Evolutionary conservation across 2,797 vertebrate genomes (phyloP), one percentile per base, ranked within the genome.

Genomic region (Neoniphon sammara): DNA sequence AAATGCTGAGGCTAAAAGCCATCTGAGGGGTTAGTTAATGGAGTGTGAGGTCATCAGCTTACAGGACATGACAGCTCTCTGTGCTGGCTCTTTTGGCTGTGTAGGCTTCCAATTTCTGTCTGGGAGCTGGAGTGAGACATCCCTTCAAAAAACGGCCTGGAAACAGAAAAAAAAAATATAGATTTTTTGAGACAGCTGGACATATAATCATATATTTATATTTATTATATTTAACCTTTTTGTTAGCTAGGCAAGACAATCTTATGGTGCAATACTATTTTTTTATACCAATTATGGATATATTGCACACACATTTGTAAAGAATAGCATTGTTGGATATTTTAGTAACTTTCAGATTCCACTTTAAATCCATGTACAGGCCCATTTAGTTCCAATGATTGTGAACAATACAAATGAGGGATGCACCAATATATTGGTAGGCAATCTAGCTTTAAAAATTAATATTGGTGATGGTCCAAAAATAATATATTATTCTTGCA

Each of bases 111-210:
- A 47, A 95, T 94, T 82, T 95, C 94, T 0, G 94, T 95, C 89
- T 95, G 94, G 10, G 94, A 95, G 75, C 94, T 95, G 73, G 94
- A 95, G 84, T 95, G 94, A 72, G 94, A 95, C 92, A 95, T 94
- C 34, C 94, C 94, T 76, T 94, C 94, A 61, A 95, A 95, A 79
- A 95, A 95, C 0, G 94, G 94, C 90, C 94, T 95, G 73, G 36
- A 87, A 86, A 72, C 52, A 81, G 1, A 85, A 73, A 77, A 23
- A 77, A 39, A 50, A 31, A 31, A 31, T n/a, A n/a, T n/a, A n/a
- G n/a, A n/a, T n/a, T n/a, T n/a, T n/a, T n/a, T n/a, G n/a, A n/a
- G 9, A 39, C 36, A 11, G 8, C 23, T 34, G 31, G 47, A 42
- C 14, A 5, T 57, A 9, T 14, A 11, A n/a, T n/a, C n/a, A n/a